Percentiles rank a stretch among this genome's conserved stretches.
These are phyloP conservation scores for Hyperoplus lanceolatus DNA, from an alignment of 2,797 vertebrate species.

Conservation along the genomic window DNA sequence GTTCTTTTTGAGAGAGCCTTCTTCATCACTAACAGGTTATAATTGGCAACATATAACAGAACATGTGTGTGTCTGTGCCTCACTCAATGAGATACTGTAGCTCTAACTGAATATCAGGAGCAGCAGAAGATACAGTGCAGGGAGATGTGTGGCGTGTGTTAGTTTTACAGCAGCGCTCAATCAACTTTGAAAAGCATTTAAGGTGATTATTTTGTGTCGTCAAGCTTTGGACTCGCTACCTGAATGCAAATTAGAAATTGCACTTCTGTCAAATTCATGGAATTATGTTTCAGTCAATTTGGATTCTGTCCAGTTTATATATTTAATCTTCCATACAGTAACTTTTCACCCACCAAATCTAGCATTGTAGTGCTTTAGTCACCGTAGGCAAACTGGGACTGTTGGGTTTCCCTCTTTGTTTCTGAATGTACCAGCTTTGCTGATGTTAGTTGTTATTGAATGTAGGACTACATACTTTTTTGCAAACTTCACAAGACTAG, in stretches of 20 bases:
- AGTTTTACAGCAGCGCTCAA: slow-evolving; percentile 28
- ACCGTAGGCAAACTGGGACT: slow-evolving; percentile 3
- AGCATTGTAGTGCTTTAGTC: slow-evolving; percentile 12
- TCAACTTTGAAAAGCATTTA: slow-evolving; percentile 41
- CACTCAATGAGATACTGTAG: neutral
- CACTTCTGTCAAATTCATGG: slow-evolving; percentile 59
- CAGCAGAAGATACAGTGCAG: neutral
- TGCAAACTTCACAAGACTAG: neutral
- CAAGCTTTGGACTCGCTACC: slow-evolving; percentile 42
- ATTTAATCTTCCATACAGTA: slow-evolving; percentile 46
- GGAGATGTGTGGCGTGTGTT: slow-evolving; percentile 38
- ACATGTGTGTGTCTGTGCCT: slow-evolving; percentile 24
- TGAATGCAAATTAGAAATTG: slow-evolving; percentile 49
- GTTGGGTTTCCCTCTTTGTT: neutral
- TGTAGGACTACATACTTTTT: neutral
- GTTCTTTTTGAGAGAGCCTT: neutral
- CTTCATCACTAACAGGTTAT: no score
- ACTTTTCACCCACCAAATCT: slow-evolving; percentile 27
- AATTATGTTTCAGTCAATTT: slow-evolving; percentile 54
- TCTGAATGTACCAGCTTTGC: neutral
- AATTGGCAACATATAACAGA: no score
- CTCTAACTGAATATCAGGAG: slow-evolving; percentile 11
- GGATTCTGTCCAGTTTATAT: slow-evolving; percentile 54
- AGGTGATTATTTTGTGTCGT: slow-evolving; percentile 65
- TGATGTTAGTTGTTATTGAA: neutral